A percentile compares a stretch with the other conserved stretches of the same genome.
These are phyloP conservation scores for Augochlorella aurata DNA, from an alignment of 2,888 invertebrate species.

Conservation along the genomic window DNA sequence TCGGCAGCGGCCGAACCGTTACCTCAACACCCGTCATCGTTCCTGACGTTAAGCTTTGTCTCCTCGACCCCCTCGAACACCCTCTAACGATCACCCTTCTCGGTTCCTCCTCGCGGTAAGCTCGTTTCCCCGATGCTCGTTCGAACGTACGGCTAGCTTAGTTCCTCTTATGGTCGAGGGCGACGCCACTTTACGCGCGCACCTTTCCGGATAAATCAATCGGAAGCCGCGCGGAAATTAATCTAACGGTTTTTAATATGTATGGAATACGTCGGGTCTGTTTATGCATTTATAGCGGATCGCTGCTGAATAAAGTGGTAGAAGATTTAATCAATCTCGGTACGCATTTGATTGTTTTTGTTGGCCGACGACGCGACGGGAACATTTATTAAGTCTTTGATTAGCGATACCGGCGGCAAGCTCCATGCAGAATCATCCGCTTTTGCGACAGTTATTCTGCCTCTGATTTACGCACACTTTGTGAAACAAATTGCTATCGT, in stretches of 20 bases:
- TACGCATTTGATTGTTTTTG: background rate
- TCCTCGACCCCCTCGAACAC: background rate
- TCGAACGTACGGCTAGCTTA: background rate
- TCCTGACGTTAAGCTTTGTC: slow-evolving; percentile 26
- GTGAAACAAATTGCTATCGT: background rate
- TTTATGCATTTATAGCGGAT: background rate
- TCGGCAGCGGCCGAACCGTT: background rate
- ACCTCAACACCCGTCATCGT: slow-evolving; percentile 27
- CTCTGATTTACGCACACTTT: background rate
- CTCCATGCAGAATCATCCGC: background rate
- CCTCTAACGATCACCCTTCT: background rate
- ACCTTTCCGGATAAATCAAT: background rate
- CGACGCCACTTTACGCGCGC: slow-evolving; percentile 25
- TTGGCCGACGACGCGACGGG: background rate
- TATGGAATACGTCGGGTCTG: background rate
- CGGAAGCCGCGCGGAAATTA: background rate
- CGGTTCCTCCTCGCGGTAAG: background rate
- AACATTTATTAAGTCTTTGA: background rate
- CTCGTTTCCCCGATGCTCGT: too few relatives aligned
- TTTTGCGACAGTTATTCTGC: background rate
- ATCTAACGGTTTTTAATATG: background rate
- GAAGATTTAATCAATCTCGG: background rate
- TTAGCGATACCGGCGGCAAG: background rate
- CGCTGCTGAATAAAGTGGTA: background rate
- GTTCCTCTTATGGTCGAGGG: background rate